A percentile compares a stretch with the other conserved stretches of the same genome.
Evolutionary conservation across 2,797 vertebrate species (phyloP).

Genomic region (Urophycis tenuis): DNA sequence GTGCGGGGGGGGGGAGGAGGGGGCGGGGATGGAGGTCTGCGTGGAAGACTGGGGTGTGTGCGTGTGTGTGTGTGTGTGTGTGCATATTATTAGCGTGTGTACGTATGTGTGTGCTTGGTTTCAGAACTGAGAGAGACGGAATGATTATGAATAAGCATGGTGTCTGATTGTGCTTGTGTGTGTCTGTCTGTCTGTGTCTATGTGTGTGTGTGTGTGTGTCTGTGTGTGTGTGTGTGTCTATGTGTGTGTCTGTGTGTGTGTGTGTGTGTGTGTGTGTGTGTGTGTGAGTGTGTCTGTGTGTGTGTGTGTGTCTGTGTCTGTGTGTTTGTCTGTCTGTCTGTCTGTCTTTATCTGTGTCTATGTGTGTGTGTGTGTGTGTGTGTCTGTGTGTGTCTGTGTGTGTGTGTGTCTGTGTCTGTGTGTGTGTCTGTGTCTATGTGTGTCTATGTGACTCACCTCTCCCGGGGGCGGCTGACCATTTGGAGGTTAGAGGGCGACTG

Average conservation of each 20-base stretch:
- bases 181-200: slow-evolving; percentile 3
- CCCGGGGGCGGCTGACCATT: slow-evolving; percentile 85
- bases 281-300: slow-evolving; percentile 9
- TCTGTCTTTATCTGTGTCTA: no score
- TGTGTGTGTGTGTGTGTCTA: slow-evolving; percentile 20
- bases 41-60: not conserved
- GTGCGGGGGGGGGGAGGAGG: not conserved
- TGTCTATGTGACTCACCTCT: slow-evolving; percentile 73
- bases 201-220: slow-evolving; percentile 20
- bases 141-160: not conserved
- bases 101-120: not conserved
- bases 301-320: slow-evolving; percentile 5
- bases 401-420: not conserved
- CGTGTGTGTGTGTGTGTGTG: slow-evolving; percentile 5
- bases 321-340: no score
- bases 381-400: not conserved
- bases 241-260: not conserved
- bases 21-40: not conserved
- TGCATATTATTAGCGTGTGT: not conserved
- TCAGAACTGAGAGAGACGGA: not conserved
- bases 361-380: not conserved
- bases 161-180: not conserved
- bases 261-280: not conserved
- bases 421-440: not conserved
- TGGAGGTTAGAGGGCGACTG: slow-evolving; percentile 86